phyloP scores from a whole-genome alignment of 30 jellyfish, hydroid and myxozoan species.

The Pseudorhiza aurosa region DNA sequence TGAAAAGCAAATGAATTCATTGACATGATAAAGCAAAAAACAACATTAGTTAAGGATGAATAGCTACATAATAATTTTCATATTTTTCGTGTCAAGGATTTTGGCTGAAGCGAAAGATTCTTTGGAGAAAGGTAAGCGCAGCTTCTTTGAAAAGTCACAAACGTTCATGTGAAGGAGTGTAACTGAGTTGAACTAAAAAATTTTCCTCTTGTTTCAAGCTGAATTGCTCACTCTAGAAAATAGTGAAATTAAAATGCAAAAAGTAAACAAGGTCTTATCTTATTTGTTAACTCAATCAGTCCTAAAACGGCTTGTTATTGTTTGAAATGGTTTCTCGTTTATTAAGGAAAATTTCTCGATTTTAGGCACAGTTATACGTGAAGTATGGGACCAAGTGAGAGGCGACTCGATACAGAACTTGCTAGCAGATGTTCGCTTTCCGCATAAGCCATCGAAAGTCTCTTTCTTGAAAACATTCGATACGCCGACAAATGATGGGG shows the following conservation, averaged over 20 bases:
- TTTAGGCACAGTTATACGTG: conserved; percentile 66
- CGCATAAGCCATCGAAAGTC: conserved; percentile 87
- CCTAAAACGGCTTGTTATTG: too few species aligned
- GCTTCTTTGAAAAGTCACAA: too few species aligned
- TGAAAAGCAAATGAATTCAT: background rate
- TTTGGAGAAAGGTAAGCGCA: background rate
- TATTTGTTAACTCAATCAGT: too few species aligned
- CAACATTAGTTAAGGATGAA: background rate
- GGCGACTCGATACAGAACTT: conserved; percentile 87
- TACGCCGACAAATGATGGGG: conserved; percentile 62
- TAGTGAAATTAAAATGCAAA: too few species aligned
- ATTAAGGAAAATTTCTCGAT: background rate
- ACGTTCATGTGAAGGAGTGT: too few species aligned
- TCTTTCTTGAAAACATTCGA: conserved; percentile 68
- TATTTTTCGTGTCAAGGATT: background rate
- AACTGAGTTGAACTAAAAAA: too few species aligned
- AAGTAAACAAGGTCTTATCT: too few species aligned
- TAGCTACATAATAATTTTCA: background rate
- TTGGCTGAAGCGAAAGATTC: background rate
- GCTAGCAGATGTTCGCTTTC: conserved; percentile 94
- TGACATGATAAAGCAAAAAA: background rate
- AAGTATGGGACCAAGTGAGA: conserved; percentile 77
- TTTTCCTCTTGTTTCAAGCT: too few species aligned
- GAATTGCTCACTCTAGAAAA: too few species aligned
- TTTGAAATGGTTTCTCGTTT: too few species aligned